Evolutionary conservation across 2,113 vertebrate species (phyloP).

Genomic region (Athene cunicularia): DNA sequence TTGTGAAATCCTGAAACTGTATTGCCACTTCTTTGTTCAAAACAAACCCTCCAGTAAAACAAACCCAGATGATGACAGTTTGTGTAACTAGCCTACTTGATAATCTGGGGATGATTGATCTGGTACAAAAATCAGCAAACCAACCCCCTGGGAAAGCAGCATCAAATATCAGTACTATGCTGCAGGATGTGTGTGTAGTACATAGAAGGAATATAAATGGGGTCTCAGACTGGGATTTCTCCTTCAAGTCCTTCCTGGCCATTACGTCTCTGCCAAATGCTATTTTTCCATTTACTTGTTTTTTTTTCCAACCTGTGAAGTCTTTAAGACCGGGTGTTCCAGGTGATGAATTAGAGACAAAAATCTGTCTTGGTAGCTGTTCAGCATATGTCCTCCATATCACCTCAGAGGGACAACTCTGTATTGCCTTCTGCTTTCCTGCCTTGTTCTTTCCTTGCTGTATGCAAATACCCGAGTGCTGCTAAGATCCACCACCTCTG

Average conservation of each 20-base stretch:
- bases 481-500: not conserved
- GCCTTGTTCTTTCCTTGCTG: not conserved
- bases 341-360: not conserved
- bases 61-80: not conserved
- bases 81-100: not conserved
- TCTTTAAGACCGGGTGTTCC: not conserved
- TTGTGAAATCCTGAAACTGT: not conserved
- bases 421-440: not conserved
- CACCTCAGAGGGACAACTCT: not conserved
- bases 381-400: not conserved
- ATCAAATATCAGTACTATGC: accelerated
- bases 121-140: not conserved
- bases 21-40: not conserved
- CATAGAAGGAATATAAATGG: not conserved
- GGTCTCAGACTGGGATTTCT: not conserved
- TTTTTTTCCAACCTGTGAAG: not conserved
- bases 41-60: not conserved
- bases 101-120: not conserved
- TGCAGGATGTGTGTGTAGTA: not conserved
- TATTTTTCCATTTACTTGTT: not conserved
- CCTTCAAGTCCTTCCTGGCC: not conserved
- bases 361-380: not conserved
- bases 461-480: not conserved
- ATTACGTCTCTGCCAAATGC: not conserved
- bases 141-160: not conserved